Percentiles rank a stretch among this genome's conserved stretches.
These are phyloP conservation scores for Catharus minimus DNA, from an alignment of 2,113 vertebrate genomes.

Conservation along the genomic window DNA sequence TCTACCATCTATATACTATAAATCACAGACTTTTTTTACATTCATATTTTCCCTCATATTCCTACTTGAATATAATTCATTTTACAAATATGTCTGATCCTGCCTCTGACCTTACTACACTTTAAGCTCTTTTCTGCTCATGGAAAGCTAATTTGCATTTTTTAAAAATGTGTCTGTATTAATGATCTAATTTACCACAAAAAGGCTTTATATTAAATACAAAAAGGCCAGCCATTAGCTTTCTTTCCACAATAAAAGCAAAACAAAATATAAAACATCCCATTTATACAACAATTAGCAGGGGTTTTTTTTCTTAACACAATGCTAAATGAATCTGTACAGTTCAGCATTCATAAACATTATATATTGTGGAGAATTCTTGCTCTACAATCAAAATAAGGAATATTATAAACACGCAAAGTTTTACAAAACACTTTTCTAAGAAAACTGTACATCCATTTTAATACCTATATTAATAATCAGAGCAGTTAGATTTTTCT, in stretches of 20 bases:
- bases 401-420: slow-evolving; percentile 61
- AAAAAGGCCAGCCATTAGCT: slow-evolving; percentile 61
- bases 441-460: slow-evolving; percentile 59
- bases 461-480: slow-evolving; percentile 64
- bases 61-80: slow-evolving; percentile 62
- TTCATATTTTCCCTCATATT: slow-evolving; percentile 32
- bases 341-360: slow-evolving; percentile 31
- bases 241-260: slow-evolving; percentile 43
- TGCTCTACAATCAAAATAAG: slow-evolving; percentile 52
- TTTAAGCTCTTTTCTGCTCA: slow-evolving; percentile 53
- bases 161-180: slow-evolving; percentile 48
- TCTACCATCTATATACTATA: slow-evolving; percentile 45
- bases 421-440: slow-evolving; percentile 65
- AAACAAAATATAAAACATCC: slow-evolving; percentile 49
- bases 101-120: slow-evolving; percentile 43
- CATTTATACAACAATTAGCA: slow-evolving; percentile 57
- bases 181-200: slow-evolving; percentile 51
- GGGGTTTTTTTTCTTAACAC: not conserved
- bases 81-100: slow-evolving; percentile 61
- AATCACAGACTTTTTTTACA: slow-evolving; percentile 47
- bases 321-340: slow-evolving; percentile 43
- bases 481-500: slow-evolving; percentile 65
- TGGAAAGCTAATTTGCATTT: slow-evolving; percentile 60
- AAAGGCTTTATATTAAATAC: slow-evolving; percentile 65
- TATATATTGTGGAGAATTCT: slow-evolving; percentile 29